Base-by-base conservation (phyloP, 2,113 vertebrate genomes). In the Lophochroa leadbeateri region DNA sequence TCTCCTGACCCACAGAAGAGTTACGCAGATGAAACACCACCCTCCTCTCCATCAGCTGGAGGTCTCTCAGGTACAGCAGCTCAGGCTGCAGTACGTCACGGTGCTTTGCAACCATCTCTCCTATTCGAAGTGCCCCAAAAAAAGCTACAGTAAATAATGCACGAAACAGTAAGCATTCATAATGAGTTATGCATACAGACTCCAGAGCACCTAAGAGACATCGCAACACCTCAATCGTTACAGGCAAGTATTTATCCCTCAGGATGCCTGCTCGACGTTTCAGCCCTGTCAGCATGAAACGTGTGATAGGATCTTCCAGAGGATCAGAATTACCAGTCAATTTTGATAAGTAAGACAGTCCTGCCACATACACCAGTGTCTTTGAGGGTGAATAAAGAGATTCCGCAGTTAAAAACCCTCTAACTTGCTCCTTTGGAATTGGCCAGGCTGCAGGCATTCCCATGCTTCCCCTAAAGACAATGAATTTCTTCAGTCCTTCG, bases 181-280 rank as follows among this genome's bases (percentile, higher is more conserved):
- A 97, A 25, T 58, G 7, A 23, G 60, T 72, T 10, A 7, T 0
- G 3, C 96, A 97, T 8, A 95, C 88, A 12, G 82, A 28, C 53
- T 96, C 93, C 71, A 96, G 72, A 44, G n/a, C 71, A 39, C 90
- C 94, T 16, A 97, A 43, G 17, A 97, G 90, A n/a, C 88, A 94
- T 9, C 84, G 12, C 46, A 97, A 27, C 20, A 86, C 29, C 69
- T 97, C 96, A 28, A 84, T 49, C 15, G 86, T 96, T 88, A 97
- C 2, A 33, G 94, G 92, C 27, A 58, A 46, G 29, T 94, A 90
- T 81, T 83, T 90, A 50, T 96, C 86, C 70, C 87, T 76, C 33
- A 71, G 72, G 58, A 91, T 53, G 28, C 86, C 92, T 0, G 7
- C 67, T 50, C 16, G 61, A 33, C 17, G 23, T 41, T 74, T 87